These are phyloP conservation scores for Syrmaticus mikado DNA, from an alignment of 2,113 vertebrate species.

Conservation along the genomic window DNA sequence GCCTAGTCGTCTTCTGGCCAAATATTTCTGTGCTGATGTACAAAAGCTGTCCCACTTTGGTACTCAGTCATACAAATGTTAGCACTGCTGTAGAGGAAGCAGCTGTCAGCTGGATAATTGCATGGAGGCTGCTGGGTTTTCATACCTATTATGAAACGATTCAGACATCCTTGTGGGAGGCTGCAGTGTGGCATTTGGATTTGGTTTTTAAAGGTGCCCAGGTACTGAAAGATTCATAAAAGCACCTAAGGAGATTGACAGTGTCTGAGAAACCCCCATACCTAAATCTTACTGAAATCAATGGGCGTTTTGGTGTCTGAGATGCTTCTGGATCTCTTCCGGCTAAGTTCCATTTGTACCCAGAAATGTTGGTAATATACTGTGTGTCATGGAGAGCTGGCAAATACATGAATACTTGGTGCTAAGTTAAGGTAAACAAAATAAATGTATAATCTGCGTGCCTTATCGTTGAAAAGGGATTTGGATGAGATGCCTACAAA, in stretches of 20 bases:
- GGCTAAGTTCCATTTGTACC: not conserved
- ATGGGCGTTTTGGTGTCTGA: not conserved
- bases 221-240: not conserved
- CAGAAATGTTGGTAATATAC: not conserved
- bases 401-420: not conserved
- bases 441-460: not conserved
- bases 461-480: not conserved
- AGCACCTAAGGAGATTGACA: not conserved
- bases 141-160: not conserved
- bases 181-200: not conserved
- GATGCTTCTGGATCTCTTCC: not conserved
- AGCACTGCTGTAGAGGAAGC: conserved; percentile 24
- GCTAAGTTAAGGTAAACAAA: not conserved
- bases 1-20: conserved; percentile 14
- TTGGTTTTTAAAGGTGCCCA: conserved; percentile 21
- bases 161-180: conserved; percentile 31
- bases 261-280: not conserved
- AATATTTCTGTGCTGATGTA: not conserved
- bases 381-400: not conserved
- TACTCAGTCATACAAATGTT: not conserved
- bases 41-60: conserved; percentile 46
- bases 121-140: not conserved
- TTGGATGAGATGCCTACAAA: not conserved
- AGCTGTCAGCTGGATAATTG: conserved; percentile 63
- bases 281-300: not conserved